These are phyloP conservation scores for Furcula furcula DNA, from an alignment of 2,888 invertebrate genomes.

Conservation along the genomic window DNA sequence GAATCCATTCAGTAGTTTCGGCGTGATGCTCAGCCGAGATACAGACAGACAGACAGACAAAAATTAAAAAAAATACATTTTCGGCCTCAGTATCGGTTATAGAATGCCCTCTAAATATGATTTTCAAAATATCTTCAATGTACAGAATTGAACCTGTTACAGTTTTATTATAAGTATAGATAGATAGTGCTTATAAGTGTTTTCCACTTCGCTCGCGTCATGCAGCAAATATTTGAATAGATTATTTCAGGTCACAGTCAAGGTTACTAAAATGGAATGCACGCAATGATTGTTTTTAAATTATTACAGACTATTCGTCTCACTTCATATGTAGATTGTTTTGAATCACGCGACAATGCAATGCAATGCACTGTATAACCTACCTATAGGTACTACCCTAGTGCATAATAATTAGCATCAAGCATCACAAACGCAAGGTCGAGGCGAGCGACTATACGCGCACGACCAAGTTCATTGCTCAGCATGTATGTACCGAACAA, in stretches of 20 bases:
- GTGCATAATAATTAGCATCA: slow-evolving; percentile 13
- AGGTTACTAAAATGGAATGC: slow-evolving; percentile 2
- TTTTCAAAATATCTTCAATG: too few relatives aligned
- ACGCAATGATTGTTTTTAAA: slow-evolving; percentile 5
- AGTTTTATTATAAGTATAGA: too few relatives aligned
- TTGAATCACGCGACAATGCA: slow-evolving; percentile 28
- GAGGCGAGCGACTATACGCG: slow-evolving; percentile 31
- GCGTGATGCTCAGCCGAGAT: too few relatives aligned
- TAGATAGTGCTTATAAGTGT: too few relatives aligned
- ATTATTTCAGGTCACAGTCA: neutral
- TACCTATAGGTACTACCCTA: too few relatives aligned
- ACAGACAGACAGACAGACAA: too few relatives aligned
- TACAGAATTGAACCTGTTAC: too few relatives aligned
- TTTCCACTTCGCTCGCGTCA: slow-evolving; percentile 13
- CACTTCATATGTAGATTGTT: slow-evolving; percentile 26
- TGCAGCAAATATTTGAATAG: slow-evolving; percentile 11
- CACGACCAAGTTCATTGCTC: slow-evolving; percentile 51
- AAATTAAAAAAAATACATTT: too few relatives aligned
- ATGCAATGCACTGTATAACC: slow-evolving; percentile 4
- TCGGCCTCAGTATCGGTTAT: too few relatives aligned
- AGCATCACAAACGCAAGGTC: slow-evolving; percentile 40
- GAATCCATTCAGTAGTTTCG: too few relatives aligned
- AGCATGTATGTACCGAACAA: slow-evolving; percentile 21
- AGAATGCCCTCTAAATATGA: too few relatives aligned
- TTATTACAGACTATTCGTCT: slow-evolving; percentile 8